Conservation (phyloP, 2,888 invertebrate genomes). For the Eristalis intricaria region DNA sequence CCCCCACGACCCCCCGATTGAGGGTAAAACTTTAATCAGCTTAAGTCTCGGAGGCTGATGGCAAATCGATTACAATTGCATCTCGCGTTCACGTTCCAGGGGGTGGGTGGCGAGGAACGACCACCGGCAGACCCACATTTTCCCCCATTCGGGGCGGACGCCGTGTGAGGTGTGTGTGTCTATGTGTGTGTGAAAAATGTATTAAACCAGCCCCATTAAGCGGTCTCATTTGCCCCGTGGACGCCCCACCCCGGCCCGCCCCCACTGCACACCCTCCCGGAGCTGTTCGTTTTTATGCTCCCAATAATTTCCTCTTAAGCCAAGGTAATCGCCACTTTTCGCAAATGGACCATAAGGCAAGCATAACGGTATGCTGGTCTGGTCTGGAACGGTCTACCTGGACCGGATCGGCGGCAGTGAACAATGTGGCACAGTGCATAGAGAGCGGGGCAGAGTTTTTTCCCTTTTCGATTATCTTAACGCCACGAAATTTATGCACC, state of each 20-base stretch:
- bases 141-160: constrained; percentile 11
- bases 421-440: constrained; percentile 38
- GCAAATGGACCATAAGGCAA: constrained; percentile 79
- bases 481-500: constrained; percentile 65
- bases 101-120: not conserved
- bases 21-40: constrained; percentile 3
- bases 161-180: too few species aligned
- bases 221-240: constrained; percentile 58
- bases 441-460: constrained; percentile 29
- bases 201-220: constrained; percentile 65
- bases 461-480: constrained; percentile 64
- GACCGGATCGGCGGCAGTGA: constrained; percentile 10
- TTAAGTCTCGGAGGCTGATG: not conserved
- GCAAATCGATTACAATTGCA: constrained; percentile 37
- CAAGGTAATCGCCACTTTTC: constrained; percentile 79
- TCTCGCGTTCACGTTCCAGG: constrained; percentile 10
- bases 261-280: not conserved
- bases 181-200: constrained; percentile 53
- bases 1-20: not conserved
- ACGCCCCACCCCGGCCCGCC: constrained; percentile 25
- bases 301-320: constrained; percentile 79
- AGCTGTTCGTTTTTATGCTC: constrained; percentile 62
- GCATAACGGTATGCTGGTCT: constrained; percentile 36
- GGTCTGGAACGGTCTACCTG: constrained; percentile 2
- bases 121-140: constrained; percentile 15